phyloP scores from a whole-genome alignment of 1,140 invertebrate genomes.

The Drosophila santomea region DNA sequence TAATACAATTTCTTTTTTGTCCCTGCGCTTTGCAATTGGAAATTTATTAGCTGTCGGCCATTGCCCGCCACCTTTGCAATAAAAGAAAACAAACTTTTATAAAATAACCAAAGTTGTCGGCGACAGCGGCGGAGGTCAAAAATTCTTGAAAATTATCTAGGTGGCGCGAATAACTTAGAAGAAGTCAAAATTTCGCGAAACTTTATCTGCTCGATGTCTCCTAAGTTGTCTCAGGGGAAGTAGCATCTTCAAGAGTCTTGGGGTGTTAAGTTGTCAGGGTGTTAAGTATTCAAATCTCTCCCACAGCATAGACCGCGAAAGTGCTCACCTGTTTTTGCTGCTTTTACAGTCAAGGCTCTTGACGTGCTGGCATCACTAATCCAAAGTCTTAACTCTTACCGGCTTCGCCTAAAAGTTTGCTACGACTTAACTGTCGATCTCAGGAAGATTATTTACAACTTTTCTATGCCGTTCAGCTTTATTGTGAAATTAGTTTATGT shows the following conservation, averaged over 20 bases:
- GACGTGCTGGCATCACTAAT: constrained; percentile 60
- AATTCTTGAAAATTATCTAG: constrained; percentile 15
- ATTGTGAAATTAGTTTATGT: too few species aligned
- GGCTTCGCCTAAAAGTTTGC: constrained; percentile 59
- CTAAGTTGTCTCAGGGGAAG: constrained; percentile 32
- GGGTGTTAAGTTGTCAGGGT: constrained; percentile 23
- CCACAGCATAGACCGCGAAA: neutral
- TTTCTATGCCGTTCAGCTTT: neutral
- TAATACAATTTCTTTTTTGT: constrained; percentile 73
- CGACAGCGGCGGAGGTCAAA: constrained; percentile 32
- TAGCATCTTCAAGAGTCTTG: neutral
- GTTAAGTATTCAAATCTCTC: constrained; percentile 17
- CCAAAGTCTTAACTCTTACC: constrained; percentile 21
- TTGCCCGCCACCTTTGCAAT: constrained; percentile 1
- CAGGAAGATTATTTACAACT: neutral
- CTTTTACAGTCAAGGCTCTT: neutral
- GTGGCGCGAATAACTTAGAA: neutral
- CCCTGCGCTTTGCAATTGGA: constrained; percentile 33
- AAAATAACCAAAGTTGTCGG: constrained; percentile 34
- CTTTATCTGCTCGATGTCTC: constrained; percentile 22
- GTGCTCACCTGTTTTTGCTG: constrained; percentile 6
- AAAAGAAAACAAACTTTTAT: constrained; percentile 21
- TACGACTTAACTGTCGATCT: constrained; percentile 6
- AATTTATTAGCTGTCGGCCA: constrained; percentile 50
- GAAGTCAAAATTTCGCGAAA: constrained; percentile 21